Percentiles rank a stretch among this genome's conserved stretches.
These are phyloP conservation scores for Bettongia penicillata DNA, from an alignment of 2,113 vertebrate genomes.

Conservation along the genomic window DNA sequence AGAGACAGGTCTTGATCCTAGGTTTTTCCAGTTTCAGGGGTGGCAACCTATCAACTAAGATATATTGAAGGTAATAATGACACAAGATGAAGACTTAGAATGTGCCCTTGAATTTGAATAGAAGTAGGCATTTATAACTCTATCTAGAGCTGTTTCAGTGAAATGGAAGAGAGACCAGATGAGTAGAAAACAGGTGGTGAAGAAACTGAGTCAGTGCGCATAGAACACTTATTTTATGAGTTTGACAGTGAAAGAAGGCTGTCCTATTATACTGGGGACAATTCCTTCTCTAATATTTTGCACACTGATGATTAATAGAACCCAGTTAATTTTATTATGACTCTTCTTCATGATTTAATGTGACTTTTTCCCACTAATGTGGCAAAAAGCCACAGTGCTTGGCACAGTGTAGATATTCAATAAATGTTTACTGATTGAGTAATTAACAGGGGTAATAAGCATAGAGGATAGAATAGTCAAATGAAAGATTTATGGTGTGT, in stretches of 20 bases:
- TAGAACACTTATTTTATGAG: background rate
- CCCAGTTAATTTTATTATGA: background rate
- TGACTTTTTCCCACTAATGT: background rate
- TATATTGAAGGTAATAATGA: background rate
- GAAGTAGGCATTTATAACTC: background rate
- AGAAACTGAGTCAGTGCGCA: background rate
- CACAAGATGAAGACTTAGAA: background rate
- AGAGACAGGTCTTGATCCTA: background rate
- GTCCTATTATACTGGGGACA: background rate
- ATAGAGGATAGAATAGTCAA: background rate
- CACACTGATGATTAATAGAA: background rate
- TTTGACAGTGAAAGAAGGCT: background rate
- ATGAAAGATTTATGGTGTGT: conserved; percentile 1
- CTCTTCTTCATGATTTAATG: background rate
- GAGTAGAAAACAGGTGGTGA: background rate
- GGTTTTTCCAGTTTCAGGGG: background rate
- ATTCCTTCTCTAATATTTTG: background rate
- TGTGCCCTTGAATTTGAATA: background rate
- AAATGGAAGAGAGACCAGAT: background rate
- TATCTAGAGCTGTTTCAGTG: background rate
- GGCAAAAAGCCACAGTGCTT: background rate
- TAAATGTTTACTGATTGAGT: background rate
- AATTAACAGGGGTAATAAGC: conserved; percentile 8
- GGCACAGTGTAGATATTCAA: background rate
- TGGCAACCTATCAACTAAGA: background rate